Evolutionary conservation across 2,888 invertebrate genomes (phyloP), one percentile per base, ranked within the genome.

Genomic region (Nomada fabriciana): DNA sequence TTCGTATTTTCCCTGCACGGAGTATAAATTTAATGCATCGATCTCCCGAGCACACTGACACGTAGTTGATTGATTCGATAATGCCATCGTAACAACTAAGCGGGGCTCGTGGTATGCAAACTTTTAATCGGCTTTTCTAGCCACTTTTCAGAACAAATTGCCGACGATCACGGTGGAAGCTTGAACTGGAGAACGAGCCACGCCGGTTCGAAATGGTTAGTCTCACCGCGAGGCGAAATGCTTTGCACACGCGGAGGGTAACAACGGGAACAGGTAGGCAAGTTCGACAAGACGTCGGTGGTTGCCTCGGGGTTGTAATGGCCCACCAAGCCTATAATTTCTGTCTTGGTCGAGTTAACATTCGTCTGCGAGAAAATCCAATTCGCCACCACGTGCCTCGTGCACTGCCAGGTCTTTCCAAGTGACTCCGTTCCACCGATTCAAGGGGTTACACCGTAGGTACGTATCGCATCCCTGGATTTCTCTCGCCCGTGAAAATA

Each of bases 271-370:
- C 53, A 69, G 53, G 43, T 47, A 43, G 63, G 61, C 18, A 36
- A 65, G 71, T 59, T 47, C 25, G 73, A 59, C 59, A 73, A 76
- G 85, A 76, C 20, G 53, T 2, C 53, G 76, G 72, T 80, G 80
- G 70, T 84, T 82, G 77, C 84, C 84, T 73, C 65, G 60, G 85
- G 85, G 81, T 86, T 83, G 85, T 80, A 85, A 86, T 85, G 76
- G 73, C 69, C 76, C 79, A 10, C 64, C 64, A 69, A 82, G 86
- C 79, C 86, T 86, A 75, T 82, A 85, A 86, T 86, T 86, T 86
- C 47, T 76, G 86, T 83, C 85, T 76, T 77, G 76, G 76, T 83
- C 85, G 83, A 86, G 86, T 86, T 85, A 85, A 83, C 81, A 73
- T 86, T 85, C 84, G 84, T 82, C 84, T 59, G 70, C 61, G 52